Percentiles rank a stretch among this genome's conserved stretches.
These are phyloP conservation scores for Polymixis flavicincta DNA, from an alignment of 2,888 invertebrate species.

Conservation along the genomic window DNA sequence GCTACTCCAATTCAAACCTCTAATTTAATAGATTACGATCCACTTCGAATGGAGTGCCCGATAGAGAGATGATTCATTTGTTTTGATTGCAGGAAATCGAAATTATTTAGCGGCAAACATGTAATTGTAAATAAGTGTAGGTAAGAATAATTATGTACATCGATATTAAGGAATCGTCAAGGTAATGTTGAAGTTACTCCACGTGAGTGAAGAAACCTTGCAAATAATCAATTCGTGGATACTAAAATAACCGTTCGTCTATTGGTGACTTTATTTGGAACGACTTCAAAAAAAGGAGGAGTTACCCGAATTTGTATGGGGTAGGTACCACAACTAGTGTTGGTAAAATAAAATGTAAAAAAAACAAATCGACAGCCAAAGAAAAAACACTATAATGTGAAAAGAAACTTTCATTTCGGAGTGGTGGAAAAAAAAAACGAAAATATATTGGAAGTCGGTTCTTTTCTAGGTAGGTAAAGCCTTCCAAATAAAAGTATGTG, in stretches of 20 bases:
- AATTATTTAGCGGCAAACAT: conserved; percentile 26
- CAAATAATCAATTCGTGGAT: not conserved
- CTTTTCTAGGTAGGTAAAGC: no score
- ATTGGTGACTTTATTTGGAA: not conserved
- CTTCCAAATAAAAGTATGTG: no score
- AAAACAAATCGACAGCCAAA: no score
- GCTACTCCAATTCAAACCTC: not conserved
- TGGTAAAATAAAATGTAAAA: no score
- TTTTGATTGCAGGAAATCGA: conserved; percentile 26
- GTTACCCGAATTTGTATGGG: no score
- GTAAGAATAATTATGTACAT: conserved; percentile 5
- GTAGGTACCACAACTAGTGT: no score
- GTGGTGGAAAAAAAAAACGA: no score
- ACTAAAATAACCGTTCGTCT: not conserved
- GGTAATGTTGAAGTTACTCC: conserved; percentile 14
- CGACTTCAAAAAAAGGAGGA: no score
- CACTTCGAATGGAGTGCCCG: conserved; percentile 9
- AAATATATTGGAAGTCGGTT: no score
- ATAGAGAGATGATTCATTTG: conserved; percentile 28
- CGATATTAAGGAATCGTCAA: conserved; percentile 5
- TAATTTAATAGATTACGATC: conserved; percentile 2
- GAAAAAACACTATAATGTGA: no score
- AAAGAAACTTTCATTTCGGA: no score
- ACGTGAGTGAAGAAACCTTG: not conserved
- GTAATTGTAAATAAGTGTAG: conserved; percentile 4